Evolutionary conservation across 2,888 invertebrate species (phyloP), one percentile per base, ranked within the genome.

Genomic region (Syritta pipiens): DNA sequence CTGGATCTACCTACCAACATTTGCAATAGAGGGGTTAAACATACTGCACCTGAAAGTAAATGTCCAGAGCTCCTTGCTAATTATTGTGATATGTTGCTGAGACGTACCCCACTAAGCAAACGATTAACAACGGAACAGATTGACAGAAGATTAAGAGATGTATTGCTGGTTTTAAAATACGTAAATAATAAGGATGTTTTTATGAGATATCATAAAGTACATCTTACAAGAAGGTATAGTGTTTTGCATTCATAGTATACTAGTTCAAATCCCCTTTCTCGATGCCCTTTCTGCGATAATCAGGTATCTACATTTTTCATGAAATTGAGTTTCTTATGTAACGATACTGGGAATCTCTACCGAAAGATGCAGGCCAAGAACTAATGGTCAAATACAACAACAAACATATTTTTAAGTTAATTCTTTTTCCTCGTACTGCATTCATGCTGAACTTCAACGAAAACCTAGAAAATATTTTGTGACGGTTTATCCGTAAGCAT

Each of bases 131-230:
- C 95, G 81, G 99, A 99, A 87, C 97, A 99, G 90, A 98, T 99
- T 83, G 99, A 99, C 90, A 93, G 92, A 77, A 94, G 97, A 85
- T 91, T 99, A 77, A 94, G 92, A 86, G 97, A 99, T 91, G 97
- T 99, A 83, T 90, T 99, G 82, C 90, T 99, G 87, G 98, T 99
- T 82, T 91, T 99, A 82, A 99, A 99, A 89, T 99, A 99, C 90
- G 97, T 99, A 83, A 96, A 97, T 88, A 99, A 99, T 90, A 99
- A 99, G 89, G 99, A 99, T 91, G 98, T 99, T 22, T 99, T 99
- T 89, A 99, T 99, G 99, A 92, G 98, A 83, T 99, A 98, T 89
- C 98, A 99, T 89, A 99, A 99, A 89, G 98, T 97, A 46, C 99
- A 99, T 90, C 91, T 99, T 82, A 98, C 99, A 4, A 91, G 99